Evolutionary conservation across 1,140 invertebrate genomes (phyloP), one percentile per base, ranked within the genome.

Genomic region (Aphis craccivora): DNA sequence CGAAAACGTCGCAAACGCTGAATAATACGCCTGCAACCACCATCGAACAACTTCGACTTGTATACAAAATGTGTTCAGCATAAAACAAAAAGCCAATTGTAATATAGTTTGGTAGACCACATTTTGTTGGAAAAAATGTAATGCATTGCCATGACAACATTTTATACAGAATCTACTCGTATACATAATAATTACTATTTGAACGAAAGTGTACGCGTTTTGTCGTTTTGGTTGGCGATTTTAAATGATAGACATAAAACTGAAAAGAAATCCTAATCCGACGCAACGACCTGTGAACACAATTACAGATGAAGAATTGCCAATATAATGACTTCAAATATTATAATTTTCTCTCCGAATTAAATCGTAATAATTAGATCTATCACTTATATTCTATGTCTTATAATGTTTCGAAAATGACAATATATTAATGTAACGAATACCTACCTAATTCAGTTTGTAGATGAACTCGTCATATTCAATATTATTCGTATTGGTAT

Each of bases 181-280:
- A 51, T 51, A 45, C 83, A 90, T 9, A 76, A 45, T 90, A 4
- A 93, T 93, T 40, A 93, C 53, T 35, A 48, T 51, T 51, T 30
- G 48, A 93, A 93, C 76, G 91, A 93, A 93, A 93, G 91, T 43
- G 76, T 37, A 37, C 67, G n/a, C 60, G n/a, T 76, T 55, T 55
- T 55, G 30, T 25, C 48, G 91, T 93, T 84, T 83, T 93, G 91
- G 91, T 93, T 48, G 1, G 25, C 48, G 91, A 93, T 93, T 93
- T 93, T 30, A 40, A 84, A 40, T 37, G 51, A 89, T 55, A 89
- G 9, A 86, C n/a, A n/a, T 0, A 55, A 86, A 30, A 51, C 91
- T 23, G 45, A 93, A 84, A 93, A 93, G 91, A 93, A 93, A 93
- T 93, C 35, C 81, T 84, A 83, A 93, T 93, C 91, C 76, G 37